phyloP scores from a whole-genome alignment of 35 echinoderm and acorn worm species.

The Diadema setosum region DNA sequence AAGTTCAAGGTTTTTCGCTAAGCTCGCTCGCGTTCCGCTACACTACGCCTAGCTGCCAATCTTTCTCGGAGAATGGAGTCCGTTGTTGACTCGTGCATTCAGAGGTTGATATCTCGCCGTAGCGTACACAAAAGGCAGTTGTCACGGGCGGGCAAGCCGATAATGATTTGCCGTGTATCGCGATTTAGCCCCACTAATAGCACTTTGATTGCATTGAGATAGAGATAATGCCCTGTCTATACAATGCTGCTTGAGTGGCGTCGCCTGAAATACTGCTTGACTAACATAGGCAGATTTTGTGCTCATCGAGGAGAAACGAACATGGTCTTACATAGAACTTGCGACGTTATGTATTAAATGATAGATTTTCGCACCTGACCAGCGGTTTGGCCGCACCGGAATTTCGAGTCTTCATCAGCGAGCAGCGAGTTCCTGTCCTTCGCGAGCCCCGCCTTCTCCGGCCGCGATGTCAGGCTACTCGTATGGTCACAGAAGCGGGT shows the following conservation, averaged over 20 bases:
- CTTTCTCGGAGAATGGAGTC: conserved; percentile 12
- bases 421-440: not conserved
- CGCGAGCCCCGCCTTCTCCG: not conserved
- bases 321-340: not conserved
- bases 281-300: not conserved
- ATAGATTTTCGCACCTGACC: not conserved
- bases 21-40: conserved; percentile 7
- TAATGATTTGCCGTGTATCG: conserved; percentile 40
- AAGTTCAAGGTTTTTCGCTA: not conserved
- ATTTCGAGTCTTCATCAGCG: not conserved
- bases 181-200: conserved; percentile 43
- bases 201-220: conserved; percentile 61
- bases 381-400: not conserved
- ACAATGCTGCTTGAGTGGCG: not conserved
- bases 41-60: conserved; percentile 5
- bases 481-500: not conserved
- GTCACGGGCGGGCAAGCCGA: conserved; percentile 32
- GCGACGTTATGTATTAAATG: not conserved
- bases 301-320: not conserved
- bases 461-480: conserved; percentile 17
- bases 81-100: conserved; percentile 25
- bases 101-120: not conserved
- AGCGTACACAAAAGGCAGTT: conserved; percentile 11
- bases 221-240: conserved; percentile 27
- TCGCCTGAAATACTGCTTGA: not conserved